These are phyloP conservation scores for Congeria kusceri DNA, from an alignment of 2,888 invertebrate species.

Conservation along the genomic window DNA sequence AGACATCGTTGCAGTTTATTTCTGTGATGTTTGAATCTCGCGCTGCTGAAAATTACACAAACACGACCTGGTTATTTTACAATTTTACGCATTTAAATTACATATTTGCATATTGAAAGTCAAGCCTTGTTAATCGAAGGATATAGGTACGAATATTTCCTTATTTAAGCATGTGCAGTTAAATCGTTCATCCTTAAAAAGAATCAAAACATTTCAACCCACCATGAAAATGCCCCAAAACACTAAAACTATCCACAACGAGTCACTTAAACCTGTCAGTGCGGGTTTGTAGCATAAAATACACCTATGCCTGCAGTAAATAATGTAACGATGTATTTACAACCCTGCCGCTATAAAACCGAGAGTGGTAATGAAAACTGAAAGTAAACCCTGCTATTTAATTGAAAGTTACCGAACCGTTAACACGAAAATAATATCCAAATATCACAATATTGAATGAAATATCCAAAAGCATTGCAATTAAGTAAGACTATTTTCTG, in stretches of 20 bases:
- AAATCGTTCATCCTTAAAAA: too few species aligned
- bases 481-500: not conserved
- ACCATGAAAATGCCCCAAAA: too few species aligned
- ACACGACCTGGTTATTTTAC: not conserved
- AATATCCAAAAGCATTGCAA: not conserved
- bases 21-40: not conserved
- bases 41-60: conserved; percentile 2
- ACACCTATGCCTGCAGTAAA: not conserved
- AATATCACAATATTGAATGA: not conserved
- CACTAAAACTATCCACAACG: too few species aligned
- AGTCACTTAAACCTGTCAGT: too few species aligned
- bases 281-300: not conserved
- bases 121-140: not conserved
- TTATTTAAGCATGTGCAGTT: not conserved
- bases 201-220: too few species aligned
- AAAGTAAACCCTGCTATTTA: not conserved
- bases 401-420: conserved; percentile 4
- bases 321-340: conserved; percentile 5
- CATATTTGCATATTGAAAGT: not conserved
- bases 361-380: not conserved
- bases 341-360: not conserved
- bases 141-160: not conserved
- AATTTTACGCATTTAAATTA: conserved; percentile 1
- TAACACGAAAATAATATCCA: not conserved
- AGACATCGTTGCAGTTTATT: conserved; percentile 55